Conservation (phyloP, 2,797 vertebrate species). For the Cyclopterus lumpus region DNA sequence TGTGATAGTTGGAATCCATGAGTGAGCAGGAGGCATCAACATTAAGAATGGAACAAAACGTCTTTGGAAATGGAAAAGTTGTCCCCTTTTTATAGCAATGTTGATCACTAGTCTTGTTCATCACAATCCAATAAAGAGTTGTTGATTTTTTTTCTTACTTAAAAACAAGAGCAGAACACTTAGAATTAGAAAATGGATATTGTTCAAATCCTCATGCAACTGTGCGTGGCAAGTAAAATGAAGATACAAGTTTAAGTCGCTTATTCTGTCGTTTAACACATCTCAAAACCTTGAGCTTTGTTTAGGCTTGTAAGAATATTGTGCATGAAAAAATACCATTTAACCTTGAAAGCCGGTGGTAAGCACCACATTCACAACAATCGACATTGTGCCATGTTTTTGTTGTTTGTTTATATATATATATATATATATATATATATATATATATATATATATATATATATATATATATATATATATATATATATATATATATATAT, state of each 20-base stretch:
- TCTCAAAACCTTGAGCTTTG: conserved; percentile 36
- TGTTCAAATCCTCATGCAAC: not conserved
- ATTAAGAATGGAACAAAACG: not conserved
- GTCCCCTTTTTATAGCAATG: not conserved
- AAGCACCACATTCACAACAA: no score
- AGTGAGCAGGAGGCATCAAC: not conserved
- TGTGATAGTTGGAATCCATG: not conserved
- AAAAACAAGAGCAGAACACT: not conserved
- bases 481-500: not conserved
- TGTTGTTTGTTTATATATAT: no score
- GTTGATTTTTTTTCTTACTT: not conserved
- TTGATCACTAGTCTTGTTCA: not conserved
- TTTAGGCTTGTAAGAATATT: conserved; percentile 23
- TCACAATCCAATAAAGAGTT: not conserved
- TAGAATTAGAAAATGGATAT: not conserved
- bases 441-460: no score
- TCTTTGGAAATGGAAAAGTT: not conserved
- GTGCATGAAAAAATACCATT: conserved; percentile 14
- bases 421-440: not conserved
- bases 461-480: not conserved
- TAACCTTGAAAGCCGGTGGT: not conserved
- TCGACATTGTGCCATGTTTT: no score
- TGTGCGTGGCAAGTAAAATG: not conserved
- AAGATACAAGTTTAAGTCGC: not conserved
- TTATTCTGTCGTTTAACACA: conserved; percentile 18